Evolutionary conservation across 37 sponge, comb jelly and placozoan genomes (phyloP), one percentile per base, ranked within the genome.

Genomic region (Beroe ovata): DNA sequence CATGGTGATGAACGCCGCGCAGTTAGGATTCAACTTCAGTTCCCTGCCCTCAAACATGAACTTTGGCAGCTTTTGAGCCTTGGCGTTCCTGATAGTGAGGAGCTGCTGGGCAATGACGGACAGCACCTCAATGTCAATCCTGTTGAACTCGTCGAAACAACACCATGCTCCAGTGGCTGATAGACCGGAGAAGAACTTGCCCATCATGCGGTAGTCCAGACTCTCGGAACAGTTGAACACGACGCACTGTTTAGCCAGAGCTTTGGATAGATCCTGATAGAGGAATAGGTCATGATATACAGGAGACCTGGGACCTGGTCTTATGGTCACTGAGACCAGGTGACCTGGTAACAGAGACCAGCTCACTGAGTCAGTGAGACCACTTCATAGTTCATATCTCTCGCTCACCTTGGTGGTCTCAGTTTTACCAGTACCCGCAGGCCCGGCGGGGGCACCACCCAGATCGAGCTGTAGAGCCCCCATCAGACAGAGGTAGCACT

Each of bases 201-300:
- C 99, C 99, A 97, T 97, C 99, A 97, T 97, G 92, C 93, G 93
- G 89, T 89, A 95, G 62, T 97, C 99, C 0, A 97, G 93, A 29
- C 96, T 95, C 34, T 97, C 99, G 23, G 99, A 97, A 71, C 99
- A 97, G 93, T 97, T 97, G 94, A 97, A 97, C 89, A 97, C 99
- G 25, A 97, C 99, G 92, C 99, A 97, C 92, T 97, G 99, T 35
- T 95, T 97, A 30, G 99, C 99, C 33, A 97, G 90, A 1, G 94
- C 94, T 72, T 97, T 97, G 26, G 99, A 93, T 14, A 97, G 89
- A 71, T 97, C 99, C 66, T 60, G 84, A 19, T 19, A n/a, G 11
- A 47, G 11, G 54, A 6, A 47, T 6, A 47, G 54, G 54, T n/a
- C n/a, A n/a, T n/a, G n/a, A n/a, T n/a, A n/a, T n/a, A n/a, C n/a